Evolutionary conservation across 2,113 vertebrate genomes (phyloP).

Genomic region (Oplegnathus fasciatus): DNA sequence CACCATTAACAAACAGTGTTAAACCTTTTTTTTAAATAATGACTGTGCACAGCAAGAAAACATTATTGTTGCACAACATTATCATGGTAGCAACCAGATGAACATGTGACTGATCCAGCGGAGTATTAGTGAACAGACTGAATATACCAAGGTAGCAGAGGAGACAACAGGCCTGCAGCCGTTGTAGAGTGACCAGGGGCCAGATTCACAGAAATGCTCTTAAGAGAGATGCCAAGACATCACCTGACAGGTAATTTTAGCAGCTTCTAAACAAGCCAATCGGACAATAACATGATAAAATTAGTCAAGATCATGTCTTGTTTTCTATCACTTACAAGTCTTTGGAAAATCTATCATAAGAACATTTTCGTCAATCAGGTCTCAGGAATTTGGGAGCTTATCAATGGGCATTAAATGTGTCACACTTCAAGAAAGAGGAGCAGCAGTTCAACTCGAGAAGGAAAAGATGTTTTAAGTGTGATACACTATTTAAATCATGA

Average conservation of each 20-base stretch:
- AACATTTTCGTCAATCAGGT: slow-evolving; percentile 27
- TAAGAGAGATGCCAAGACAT: slow-evolving; percentile 5
- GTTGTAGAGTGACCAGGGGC: background rate
- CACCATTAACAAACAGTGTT: slow-evolving; percentile 46
- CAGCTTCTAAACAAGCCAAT: slow-evolving; percentile 10
- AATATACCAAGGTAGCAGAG: background rate
- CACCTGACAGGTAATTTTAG: background rate
- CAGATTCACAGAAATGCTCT: slow-evolving; percentile 23
- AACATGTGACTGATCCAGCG: background rate
- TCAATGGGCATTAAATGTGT: slow-evolving; percentile 56
- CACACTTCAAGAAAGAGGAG: slow-evolving; percentile 36
- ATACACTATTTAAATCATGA: slow-evolving; percentile 53
- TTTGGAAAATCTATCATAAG: background rate
- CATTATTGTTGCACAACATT: slow-evolving; percentile 23
- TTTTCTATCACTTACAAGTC: background rate
- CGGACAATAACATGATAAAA: background rate
- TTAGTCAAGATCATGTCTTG: background rate
- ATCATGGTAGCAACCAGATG: slow-evolving; percentile 10
- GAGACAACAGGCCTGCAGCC: slow-evolving; percentile 4
- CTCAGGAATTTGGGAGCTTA: background rate
- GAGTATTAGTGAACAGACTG: slow-evolving; percentile 17
- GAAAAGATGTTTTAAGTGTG: slow-evolving; percentile 7
- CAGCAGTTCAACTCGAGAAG: slow-evolving; percentile 13
- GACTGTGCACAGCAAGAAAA: slow-evolving; percentile 23
- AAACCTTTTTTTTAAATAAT: slow-evolving; percentile 17